Evolutionary conservation across 2,797 vertebrate genomes (phyloP).

Genomic region (Chiloscyllium punctatum): DNA sequence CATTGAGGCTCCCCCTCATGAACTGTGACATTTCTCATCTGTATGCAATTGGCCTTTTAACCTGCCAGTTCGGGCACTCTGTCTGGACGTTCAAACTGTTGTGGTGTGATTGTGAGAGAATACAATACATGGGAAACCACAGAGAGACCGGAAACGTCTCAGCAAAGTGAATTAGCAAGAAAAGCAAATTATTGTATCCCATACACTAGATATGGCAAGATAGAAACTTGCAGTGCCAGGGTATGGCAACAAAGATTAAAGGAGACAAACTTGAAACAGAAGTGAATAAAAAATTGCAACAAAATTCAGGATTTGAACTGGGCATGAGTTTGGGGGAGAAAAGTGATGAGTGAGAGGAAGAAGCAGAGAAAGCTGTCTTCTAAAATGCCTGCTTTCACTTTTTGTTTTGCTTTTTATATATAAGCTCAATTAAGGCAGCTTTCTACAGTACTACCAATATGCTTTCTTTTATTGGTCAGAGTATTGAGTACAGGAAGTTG

Average conservation of each 20-base stretch:
- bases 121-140: neutral
- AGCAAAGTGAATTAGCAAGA: neutral
- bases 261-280: neutral
- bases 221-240: too few species aligned
- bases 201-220: neutral
- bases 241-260: neutral
- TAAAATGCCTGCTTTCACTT: too few species aligned
- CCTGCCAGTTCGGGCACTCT: neutral
- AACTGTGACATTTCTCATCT: neutral
- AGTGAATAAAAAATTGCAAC: neutral
- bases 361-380: too few species aligned
- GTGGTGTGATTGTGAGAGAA: neutral
- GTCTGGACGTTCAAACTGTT: neutral
- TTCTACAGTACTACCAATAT: too few species aligned
- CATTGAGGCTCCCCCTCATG: neutral
- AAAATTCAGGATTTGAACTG: neutral
- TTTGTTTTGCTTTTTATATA: too few species aligned
- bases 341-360: neutral
- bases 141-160: neutral
- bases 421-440: too few species aligned
- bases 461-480: too few species aligned
- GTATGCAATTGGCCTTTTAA: neutral
- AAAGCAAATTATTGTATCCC: neutral
- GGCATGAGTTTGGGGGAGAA: too few species aligned
- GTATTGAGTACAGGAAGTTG: too few species aligned